A percentile compares a stretch with the other conserved stretches of the same genome.
These are phyloP conservation scores for Apodemia mormo DNA, from an alignment of 2,888 invertebrate species.

Conservation along the genomic window DNA sequence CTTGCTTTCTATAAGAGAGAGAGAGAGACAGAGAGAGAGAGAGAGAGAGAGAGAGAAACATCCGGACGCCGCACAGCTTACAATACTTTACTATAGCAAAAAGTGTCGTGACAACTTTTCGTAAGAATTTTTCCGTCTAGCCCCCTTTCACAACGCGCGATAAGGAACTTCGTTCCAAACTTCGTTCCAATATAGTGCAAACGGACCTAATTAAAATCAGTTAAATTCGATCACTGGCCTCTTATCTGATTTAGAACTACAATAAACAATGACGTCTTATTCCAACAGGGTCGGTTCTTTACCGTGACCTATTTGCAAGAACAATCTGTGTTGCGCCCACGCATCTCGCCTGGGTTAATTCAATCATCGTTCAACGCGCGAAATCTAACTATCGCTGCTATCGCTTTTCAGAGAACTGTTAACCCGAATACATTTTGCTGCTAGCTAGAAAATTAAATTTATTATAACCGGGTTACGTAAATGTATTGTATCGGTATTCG, in stretches of 20 bases:
- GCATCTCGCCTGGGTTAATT: conserved; percentile 53
- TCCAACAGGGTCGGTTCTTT: conserved; percentile 34
- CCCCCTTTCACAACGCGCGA: too few species aligned
- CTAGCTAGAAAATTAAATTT: neutral
- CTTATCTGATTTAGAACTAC: neutral
- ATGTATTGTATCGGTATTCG: conserved; percentile 45
- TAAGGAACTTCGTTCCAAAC: too few species aligned
- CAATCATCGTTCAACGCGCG: conserved; percentile 47
- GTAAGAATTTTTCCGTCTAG: too few species aligned
- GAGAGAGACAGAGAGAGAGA: too few species aligned
- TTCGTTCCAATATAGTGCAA: too few species aligned
- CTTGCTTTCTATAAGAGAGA: too few species aligned
- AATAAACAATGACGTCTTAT: neutral
- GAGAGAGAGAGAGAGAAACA: too few species aligned
- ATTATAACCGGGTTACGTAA: conserved; percentile 13
- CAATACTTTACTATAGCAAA: too few species aligned
- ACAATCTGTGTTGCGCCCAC: conserved; percentile 68
- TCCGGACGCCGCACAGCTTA: too few species aligned
- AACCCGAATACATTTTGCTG: conserved; percentile 18
- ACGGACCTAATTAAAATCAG: too few species aligned
- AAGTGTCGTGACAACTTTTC: too few species aligned
- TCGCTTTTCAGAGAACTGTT: conserved; percentile 45
- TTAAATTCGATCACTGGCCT: too few species aligned
- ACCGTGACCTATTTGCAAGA: conserved; percentile 71
- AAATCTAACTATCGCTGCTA: conserved; percentile 42